Conservation (phyloP, 92 coral and sea anemone genomes). For the Umimayanthus kanabou region DNA sequence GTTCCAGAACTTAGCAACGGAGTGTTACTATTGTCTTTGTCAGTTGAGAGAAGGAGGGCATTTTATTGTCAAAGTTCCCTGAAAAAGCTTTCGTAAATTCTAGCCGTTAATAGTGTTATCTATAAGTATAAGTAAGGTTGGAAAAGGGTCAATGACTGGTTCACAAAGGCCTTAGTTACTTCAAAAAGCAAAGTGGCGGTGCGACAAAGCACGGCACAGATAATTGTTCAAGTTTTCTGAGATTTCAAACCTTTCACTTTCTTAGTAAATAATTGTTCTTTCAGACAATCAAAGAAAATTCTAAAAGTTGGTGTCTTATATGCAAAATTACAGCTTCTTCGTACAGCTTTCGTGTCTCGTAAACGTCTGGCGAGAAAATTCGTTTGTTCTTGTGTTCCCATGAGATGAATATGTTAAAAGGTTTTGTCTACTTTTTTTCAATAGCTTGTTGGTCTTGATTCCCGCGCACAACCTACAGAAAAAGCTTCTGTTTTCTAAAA, state of each 20-base stretch:
- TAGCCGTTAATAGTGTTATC: conserved; percentile 10
- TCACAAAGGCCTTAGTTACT: conserved; percentile 14
- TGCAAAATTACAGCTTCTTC: conserved; percentile 27
- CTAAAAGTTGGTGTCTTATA: conserved; percentile 20
- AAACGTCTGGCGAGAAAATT: neutral
- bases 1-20: conserved; percentile 24
- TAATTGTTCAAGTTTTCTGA: conserved; percentile 14
- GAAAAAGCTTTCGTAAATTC: conserved; percentile 30
- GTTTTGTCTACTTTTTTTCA: neutral
- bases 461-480: neutral
- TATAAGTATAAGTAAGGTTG: conserved; percentile 13
- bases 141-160: neutral
- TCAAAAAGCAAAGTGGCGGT: conserved; percentile 9
- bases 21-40: conserved; percentile 13
- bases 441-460: neutral
- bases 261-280: conserved; percentile 10
- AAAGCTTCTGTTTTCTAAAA: neutral
- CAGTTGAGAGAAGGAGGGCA: conserved; percentile 12
- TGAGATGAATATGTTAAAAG: conserved; percentile 28
- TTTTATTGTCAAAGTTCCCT: neutral
- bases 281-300: neutral
- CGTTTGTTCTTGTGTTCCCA: conserved; percentile 27
- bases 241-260: conserved; percentile 16
- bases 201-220: neutral
- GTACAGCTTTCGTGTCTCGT: conserved; percentile 25